Base-by-base conservation (phyloP, 2,888 invertebrate genomes). In the Tubulanus polymorphus region DNA sequence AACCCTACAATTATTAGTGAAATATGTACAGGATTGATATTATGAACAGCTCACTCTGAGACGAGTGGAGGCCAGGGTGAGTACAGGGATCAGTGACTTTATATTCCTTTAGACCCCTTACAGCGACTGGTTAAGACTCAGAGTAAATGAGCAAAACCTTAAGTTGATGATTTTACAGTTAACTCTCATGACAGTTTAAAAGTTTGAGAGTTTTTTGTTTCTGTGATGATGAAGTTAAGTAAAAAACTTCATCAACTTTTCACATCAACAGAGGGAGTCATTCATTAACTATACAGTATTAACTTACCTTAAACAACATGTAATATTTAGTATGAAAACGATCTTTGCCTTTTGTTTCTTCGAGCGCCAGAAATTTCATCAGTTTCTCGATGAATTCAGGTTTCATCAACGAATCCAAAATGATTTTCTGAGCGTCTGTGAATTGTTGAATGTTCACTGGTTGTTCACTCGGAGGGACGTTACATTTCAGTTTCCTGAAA, bases 321-420 rank as follows among this genome's bases (percentile, higher is more conserved):
- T 86, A 88, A 50, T 87, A 81, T 48, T 83, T 82, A 1, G 83
- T 82, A 67, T 85, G 87, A 73, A 92, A 92, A 73, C 87, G 87
- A 72, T 92, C 91, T 58, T 85, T 86, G 26, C 89, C 90, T 71
- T 92, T 92, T 75, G 89, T 89, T 70, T 91, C 92, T 72, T 93
- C 93, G 48, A 91, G 81, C 0, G 90, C 86, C 58, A 89, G 83
- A 77, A 86, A 90, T 12, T 83, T 81, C 1, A 92, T 82, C 12
- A 93, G 81, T 60, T 85, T 85, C 25, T 86, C 84, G 0, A 93
- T 81, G 72, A 87, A 88, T 0, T 82, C 81, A 12, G 84, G 78
- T 63, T 87, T 81, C 0, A 71, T 82, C 77, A 93, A 90, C 72
- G 88, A 88, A 35, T 84, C 82, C 62, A 82, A 84, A 10, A 92